phyloP scores from a whole-genome alignment of 2,888 invertebrate genomes.

The Rhorus exstirpatorius region DNA sequence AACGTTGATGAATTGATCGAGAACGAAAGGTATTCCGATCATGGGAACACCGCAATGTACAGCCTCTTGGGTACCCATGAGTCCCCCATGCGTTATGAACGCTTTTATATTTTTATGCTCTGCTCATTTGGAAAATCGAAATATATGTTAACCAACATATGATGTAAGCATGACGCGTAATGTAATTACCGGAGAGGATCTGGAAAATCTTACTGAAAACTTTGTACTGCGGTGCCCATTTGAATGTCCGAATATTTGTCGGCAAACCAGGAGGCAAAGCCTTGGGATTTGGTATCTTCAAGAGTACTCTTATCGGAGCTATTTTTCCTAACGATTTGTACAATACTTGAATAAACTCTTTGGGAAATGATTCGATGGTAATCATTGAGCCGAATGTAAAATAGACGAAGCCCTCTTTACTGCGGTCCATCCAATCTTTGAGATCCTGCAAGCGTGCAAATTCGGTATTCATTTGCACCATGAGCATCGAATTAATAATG shows the following conservation, averaged over 20 bases:
- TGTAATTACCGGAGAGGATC: neutral
- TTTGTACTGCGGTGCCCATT: constrained; percentile 79
- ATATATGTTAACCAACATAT: neutral
- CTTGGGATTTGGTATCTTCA: constrained; percentile 76
- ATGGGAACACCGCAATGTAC: constrained; percentile 80
- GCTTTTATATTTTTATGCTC: constrained; percentile 80
- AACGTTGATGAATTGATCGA: constrained; percentile 80
- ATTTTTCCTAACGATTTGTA: constrained; percentile 77
- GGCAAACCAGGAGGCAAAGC: constrained; percentile 77
- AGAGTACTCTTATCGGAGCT: constrained; percentile 77
- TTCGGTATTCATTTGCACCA: neutral
- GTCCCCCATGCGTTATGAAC: constrained; percentile 83
- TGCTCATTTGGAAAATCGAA: constrained; percentile 53
- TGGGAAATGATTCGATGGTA: constrained; percentile 78
- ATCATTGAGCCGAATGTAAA: constrained; percentile 82
- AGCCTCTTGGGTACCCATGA: constrained; percentile 81
- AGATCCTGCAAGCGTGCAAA: constrained; percentile 73
- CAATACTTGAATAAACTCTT: constrained; percentile 71
- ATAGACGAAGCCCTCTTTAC: constrained; percentile 80
- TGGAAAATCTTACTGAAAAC: constrained; percentile 76
- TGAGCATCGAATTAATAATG: too few species aligned
- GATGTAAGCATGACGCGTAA: too few species aligned
- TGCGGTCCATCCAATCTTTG: constrained; percentile 80
- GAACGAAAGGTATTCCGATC: constrained; percentile 81
- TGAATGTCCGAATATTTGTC: constrained; percentile 73